Evolutionary conservation across 1,140 invertebrate genomes (phyloP).

Genomic region (Drosophila micromelanica): DNA sequence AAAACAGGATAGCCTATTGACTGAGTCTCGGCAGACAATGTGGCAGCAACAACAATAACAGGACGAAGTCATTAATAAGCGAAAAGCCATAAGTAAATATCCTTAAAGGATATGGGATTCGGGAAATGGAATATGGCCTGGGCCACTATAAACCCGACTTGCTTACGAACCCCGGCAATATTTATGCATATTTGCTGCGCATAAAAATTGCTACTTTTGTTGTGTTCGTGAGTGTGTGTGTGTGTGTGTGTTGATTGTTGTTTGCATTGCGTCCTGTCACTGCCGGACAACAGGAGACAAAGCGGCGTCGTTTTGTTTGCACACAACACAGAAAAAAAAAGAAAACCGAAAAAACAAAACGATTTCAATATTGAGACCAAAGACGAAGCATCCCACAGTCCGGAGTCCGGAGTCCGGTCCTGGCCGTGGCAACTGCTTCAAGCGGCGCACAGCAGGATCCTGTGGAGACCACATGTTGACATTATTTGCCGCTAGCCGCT

Average conservation of each 20-base stretch:
- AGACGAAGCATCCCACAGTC: constrained; percentile 29
- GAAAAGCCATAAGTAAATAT: constrained; percentile 78
- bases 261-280: constrained; percentile 66
- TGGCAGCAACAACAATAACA: constrained; percentile 27
- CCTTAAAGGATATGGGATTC: constrained; percentile 73
- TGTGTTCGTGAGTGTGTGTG: constrained; percentile 26
- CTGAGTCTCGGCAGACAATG: constrained; percentile 56
- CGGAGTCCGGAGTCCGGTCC: constrained; percentile 2
- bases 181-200: constrained; percentile 54
- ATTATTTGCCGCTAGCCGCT: constrained; percentile 38
- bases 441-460: constrained; percentile 64
- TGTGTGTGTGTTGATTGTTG: constrained; percentile 39
- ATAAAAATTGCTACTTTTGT: constrained; percentile 57
- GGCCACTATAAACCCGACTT: constrained; percentile 55
- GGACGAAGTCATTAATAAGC: constrained; percentile 71
- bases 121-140: constrained; percentile 44
- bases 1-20: constrained; percentile 15
- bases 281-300: constrained; percentile 69
- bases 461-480: constrained; percentile 72
- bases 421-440: constrained; percentile 16
- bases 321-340: constrained; percentile 6
- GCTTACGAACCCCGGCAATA: constrained; percentile 53
- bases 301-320: constrained; percentile 78
- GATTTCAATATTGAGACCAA: constrained; percentile 33
- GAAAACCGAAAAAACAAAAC: constrained; percentile 5